Conservation (phyloP, 2,888 invertebrate genomes). For the Catocala fraxini region DNA sequence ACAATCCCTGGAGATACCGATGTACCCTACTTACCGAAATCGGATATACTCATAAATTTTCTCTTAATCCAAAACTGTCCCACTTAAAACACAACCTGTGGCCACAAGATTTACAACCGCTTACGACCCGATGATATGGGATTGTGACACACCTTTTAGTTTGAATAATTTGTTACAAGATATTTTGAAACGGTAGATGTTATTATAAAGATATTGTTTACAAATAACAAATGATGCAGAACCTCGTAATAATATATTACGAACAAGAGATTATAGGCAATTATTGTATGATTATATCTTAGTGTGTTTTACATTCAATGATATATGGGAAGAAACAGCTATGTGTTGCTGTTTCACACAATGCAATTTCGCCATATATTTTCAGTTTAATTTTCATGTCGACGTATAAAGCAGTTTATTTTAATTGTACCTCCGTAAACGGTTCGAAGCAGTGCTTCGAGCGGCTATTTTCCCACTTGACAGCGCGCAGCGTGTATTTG, state of each 20-base stretch:
- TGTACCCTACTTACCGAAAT: too few species aligned
- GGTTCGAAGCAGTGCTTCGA: too few species aligned
- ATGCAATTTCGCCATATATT: not conserved
- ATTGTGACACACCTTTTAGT: constrained; percentile 35
- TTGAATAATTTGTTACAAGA: constrained; percentile 48
- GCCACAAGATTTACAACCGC: constrained; percentile 19
- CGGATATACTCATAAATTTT: too few species aligned
- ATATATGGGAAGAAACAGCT: not conserved
- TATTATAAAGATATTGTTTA: constrained; percentile 38
- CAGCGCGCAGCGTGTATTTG: too few species aligned
- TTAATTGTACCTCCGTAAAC: too few species aligned
- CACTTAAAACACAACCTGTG: not conserved
- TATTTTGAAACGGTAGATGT: constrained; percentile 24
- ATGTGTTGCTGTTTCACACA: not conserved
- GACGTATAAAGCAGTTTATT: not conserved
- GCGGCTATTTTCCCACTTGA: too few species aligned
- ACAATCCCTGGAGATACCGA: too few species aligned
- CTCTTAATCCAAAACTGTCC: not conserved
- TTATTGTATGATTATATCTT: constrained; percentile 14
- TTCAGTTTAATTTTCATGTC: not conserved
- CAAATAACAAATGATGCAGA: constrained; percentile 25
- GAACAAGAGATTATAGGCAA: constrained; percentile 10
- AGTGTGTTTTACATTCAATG: constrained; percentile 1
- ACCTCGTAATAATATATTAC: constrained; percentile 26
- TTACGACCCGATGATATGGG: constrained; percentile 33